Evolutionary conservation across 2,888 invertebrate genomes (phyloP).

Genomic region (Rapana venosa): DNA sequence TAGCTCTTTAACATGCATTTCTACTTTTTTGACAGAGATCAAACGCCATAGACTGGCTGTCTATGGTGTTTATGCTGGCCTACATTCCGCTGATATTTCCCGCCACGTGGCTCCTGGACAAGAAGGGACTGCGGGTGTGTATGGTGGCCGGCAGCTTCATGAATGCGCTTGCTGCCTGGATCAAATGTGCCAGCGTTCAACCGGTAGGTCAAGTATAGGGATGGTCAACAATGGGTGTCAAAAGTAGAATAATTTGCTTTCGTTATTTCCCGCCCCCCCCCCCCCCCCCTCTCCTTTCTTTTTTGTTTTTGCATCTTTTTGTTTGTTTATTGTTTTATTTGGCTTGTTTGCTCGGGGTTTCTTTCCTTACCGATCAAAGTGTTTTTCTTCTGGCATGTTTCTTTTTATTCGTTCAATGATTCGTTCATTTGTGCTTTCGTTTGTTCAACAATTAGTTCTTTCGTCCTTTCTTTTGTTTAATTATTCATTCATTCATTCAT

Average conservation of each 20-base stretch:
- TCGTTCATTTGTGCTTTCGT: not conserved
- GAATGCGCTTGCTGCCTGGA: constrained; percentile 89
- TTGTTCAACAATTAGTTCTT: not conserved
- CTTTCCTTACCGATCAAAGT: too few relatives aligned
- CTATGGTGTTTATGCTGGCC: constrained; percentile 97
- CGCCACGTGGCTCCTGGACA: constrained; percentile 96
- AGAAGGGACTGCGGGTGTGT: constrained; percentile 82
- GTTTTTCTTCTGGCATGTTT: too few relatives aligned
- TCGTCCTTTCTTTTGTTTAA: too few relatives aligned
- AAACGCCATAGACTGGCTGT: constrained; percentile 93
- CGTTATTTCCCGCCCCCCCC: too few relatives aligned
- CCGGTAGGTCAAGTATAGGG: constrained; percentile 73
- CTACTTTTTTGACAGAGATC: constrained; percentile 57
- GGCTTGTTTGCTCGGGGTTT: too few relatives aligned
- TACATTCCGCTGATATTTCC: constrained; percentile 99
- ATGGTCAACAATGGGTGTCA: too few relatives aligned
- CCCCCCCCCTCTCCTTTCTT: too few relatives aligned
- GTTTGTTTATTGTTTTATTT: too few relatives aligned
- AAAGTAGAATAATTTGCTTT: too few relatives aligned
- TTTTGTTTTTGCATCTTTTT: too few relatives aligned
- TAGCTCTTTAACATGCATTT: too few relatives aligned
- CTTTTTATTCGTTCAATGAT: not conserved
- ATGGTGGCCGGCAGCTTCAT: constrained; percentile 73
- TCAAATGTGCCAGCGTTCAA: constrained; percentile 88
- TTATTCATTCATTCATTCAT: too few relatives aligned